Base-by-base conservation (phyloP, 2,888 invertebrate genomes). In the Athripsodes cinereus region DNA sequence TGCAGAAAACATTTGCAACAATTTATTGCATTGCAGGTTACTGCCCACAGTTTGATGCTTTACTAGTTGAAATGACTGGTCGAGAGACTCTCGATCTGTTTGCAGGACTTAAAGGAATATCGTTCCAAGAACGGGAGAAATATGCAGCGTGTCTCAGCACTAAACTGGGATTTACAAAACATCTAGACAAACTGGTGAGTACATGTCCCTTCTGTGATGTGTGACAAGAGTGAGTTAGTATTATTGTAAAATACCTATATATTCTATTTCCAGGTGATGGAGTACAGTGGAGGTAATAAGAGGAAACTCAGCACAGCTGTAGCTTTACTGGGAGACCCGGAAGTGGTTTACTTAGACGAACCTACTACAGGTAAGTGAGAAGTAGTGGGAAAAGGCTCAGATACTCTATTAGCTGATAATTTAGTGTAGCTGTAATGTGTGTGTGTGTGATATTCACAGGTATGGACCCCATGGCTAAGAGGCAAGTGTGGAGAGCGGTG, bases 401-500 rank as follows among this genome's bases (percentile, higher is more conserved):
- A 6, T 11, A 8, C 31, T 6, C 31, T 31, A 31, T 31, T n/a
- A n/a, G n/a, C n/a, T n/a, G n/a, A n/a, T n/a, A n/a, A n/a, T n/a
- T n/a, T n/a, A n/a, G n/a, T n/a, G n/a, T n/a, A n/a, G n/a, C n/a
- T n/a, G n/a, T n/a, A n/a, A n/a, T n/a, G n/a, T n/a, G n/a, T n/a
- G n/a, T n/a, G n/a, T n/a, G n/a, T n/a, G n/a, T n/a, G n/a, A n/a
- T 26, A 26, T 6, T 6, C 22, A n/a, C 74, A 74, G 90, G 90
- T 35, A 88, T 90, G 76, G 91, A 92, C 69, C 87, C 90, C 1
- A 87, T 86, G 1, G 88, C 92, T 2, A 84, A 90, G 66, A 79
- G 92, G 56, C 84, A 87, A 61, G 79, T 94, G 11, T 93, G 93
- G 93, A 80, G 87, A 66, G 85, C 86, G 13, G 79, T 92, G 26